phyloP scores from a whole-genome alignment of 2,797 vertebrate species.

The Rhynchotus rufescens region DNA sequence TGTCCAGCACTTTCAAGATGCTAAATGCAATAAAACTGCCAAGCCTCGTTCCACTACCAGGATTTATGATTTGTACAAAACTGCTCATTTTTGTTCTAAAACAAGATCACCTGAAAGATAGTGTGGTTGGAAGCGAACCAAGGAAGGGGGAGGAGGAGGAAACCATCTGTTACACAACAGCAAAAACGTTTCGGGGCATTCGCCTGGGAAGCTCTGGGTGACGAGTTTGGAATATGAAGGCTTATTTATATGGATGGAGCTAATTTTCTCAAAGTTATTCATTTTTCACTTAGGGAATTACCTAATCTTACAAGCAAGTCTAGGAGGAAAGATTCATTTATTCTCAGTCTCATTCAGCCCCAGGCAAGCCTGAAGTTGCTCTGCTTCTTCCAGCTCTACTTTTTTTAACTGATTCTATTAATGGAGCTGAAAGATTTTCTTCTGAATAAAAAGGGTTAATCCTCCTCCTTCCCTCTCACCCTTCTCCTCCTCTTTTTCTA shows the following conservation, averaged over 20 bases:
- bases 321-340: slow-evolving; percentile 55
- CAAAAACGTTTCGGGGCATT: slow-evolving; percentile 37
- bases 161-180: slow-evolving; percentile 74
- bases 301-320: slow-evolving; percentile 56
- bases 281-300: slow-evolving; percentile 65
- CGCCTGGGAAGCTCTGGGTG: slow-evolving; percentile 50
- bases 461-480: neutral
- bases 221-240: slow-evolving; percentile 35
- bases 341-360: slow-evolving; percentile 57
- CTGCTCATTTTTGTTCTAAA: slow-evolving; percentile 67
- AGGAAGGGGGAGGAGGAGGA: slow-evolving; percentile 48
- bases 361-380: slow-evolving; percentile 49
- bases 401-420: slow-evolving; percentile 31
- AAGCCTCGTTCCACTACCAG: slow-evolving; percentile 6
- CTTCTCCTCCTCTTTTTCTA: slow-evolving; percentile 48
- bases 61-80: slow-evolving; percentile 56
- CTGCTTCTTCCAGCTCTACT: slow-evolving; percentile 17
- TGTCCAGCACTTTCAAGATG: slow-evolving; percentile 43
- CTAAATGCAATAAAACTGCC: slow-evolving; percentile 52
- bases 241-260: slow-evolving; percentile 55
- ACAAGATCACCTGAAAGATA: slow-evolving; percentile 71
- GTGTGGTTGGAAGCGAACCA: slow-evolving; percentile 46
- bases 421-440: neutral
- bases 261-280: slow-evolving; percentile 43
- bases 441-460: slow-evolving; percentile 56